A percentile compares a stretch with the other conserved stretches of the same genome.
These are phyloP conservation scores for Cynocephalus volans DNA, from an alignment of 2,113 vertebrate genomes.

Conservation along the genomic window DNA sequence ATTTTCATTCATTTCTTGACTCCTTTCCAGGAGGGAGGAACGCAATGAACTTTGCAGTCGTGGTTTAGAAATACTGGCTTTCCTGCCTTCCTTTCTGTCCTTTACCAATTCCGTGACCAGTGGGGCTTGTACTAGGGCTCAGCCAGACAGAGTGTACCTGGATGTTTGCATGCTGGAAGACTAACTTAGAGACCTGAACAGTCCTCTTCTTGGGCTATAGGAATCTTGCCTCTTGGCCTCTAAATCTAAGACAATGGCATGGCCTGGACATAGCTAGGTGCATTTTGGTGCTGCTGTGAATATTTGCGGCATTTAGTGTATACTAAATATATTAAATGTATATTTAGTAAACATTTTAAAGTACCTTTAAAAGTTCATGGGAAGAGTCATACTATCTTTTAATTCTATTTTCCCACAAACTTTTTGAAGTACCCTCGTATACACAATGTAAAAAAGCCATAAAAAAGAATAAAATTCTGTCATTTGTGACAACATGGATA, in stretches of 20 bases:
- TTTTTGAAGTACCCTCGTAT: too few species aligned
- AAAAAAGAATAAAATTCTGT: too few species aligned
- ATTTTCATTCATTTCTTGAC: not conserved
- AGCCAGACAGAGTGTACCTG: not conserved
- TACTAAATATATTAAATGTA: too few species aligned
- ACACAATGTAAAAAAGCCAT: too few species aligned
- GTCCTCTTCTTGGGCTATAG: not conserved
- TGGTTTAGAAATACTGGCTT: not conserved
- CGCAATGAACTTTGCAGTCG: not conserved
- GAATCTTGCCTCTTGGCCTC: not conserved
- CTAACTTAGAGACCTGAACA: not conserved
- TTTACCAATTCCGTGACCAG: not conserved
- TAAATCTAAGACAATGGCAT: not conserved
- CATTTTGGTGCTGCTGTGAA: not conserved
- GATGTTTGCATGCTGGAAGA: not conserved
- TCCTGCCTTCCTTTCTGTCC: not conserved
- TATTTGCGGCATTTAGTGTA: too few species aligned
- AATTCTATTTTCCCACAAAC: too few species aligned
- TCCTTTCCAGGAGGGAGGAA: not conserved
- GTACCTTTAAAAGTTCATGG: too few species aligned
- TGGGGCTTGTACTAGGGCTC: not conserved
- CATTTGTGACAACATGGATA: too few species aligned
- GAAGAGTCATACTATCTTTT: too few species aligned
- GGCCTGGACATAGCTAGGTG: not conserved
- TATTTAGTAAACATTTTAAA: too few species aligned